These are phyloP conservation scores for Otocyon megalotis DNA, from an alignment of 2,113 vertebrate genomes.

Conservation along the genomic window DNA sequence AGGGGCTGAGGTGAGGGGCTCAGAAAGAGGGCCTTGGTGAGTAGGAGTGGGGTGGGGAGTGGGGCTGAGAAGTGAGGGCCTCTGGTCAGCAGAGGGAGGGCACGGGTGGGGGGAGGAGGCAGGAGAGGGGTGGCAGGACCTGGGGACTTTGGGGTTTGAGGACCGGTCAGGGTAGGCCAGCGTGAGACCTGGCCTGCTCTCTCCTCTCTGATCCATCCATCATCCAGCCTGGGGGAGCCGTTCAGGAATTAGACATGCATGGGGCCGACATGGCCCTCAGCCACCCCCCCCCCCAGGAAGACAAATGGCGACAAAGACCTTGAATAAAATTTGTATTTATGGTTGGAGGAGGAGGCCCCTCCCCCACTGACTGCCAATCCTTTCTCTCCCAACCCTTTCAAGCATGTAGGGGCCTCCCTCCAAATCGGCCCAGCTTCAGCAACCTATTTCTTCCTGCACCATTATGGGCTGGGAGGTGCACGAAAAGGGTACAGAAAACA, in stretches of 20 bases:
- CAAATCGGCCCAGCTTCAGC: not conserved
- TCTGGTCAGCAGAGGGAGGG: not conserved
- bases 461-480: not conserved
- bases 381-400: slow-evolving; percentile 71
- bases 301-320: slow-evolving; percentile 82
- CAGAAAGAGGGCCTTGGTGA: slow-evolving; percentile 2
- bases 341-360: slow-evolving; percentile 69
- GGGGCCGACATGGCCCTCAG: slow-evolving; percentile 39
- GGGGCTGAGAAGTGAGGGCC: not conserved
- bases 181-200: slow-evolving; percentile 38
- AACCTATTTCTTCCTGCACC: not conserved
- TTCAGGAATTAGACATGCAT: slow-evolving; percentile 81
- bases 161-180: not conserved
- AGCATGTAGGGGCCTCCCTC: slow-evolving; percentile 28
- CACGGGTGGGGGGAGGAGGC: not conserved
- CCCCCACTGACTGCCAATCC: slow-evolving; percentile 72
- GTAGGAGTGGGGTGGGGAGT: not conserved
- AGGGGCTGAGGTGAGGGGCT: slow-evolving; percentile 55
- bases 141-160: not conserved
- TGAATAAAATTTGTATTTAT: slow-evolving; percentile 86
- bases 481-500: not conserved
- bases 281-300: slow-evolving; percentile 58
- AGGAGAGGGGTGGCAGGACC: not conserved
- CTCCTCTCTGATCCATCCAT: slow-evolving; percentile 79
- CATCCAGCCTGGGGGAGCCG: slow-evolving; percentile 81